phyloP scores from a whole-genome alignment of 2,888 invertebrate species.

The Morpho deidamia region DNA sequence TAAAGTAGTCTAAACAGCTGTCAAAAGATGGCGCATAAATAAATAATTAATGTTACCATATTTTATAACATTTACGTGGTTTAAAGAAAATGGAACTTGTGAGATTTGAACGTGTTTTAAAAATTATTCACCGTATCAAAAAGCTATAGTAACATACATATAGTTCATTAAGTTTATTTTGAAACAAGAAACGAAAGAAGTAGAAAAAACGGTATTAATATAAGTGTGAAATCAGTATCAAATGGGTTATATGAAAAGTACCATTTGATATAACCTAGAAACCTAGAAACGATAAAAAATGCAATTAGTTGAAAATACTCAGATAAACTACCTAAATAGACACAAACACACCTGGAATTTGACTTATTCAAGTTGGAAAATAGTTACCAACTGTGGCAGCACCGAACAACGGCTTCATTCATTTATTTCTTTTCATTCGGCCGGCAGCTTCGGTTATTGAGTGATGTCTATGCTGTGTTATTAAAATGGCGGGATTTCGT shows the following conservation, averaged over 20 bases:
- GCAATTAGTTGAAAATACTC: too few relatives aligned
- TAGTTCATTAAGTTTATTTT: neutral
- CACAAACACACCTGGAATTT: neutral
- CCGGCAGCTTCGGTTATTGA: constrained; percentile 42
- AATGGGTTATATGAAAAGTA: too few relatives aligned
- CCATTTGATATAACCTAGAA: too few relatives aligned
- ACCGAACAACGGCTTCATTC: constrained; percentile 9
- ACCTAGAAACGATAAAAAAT: too few relatives aligned
- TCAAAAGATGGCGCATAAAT: neutral
- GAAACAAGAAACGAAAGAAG: neutral
- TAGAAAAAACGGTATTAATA: neutral
- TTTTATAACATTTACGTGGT: too few relatives aligned
- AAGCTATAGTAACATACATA: too few relatives aligned
- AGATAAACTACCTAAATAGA: too few relatives aligned
- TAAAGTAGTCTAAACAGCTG: neutral
- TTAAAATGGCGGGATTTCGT: constrained; percentile 67
- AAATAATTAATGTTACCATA: neutral
- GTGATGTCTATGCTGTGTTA: constrained; percentile 28
- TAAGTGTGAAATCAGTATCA: too few relatives aligned
- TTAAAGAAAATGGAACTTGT: too few relatives aligned
- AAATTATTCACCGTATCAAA: too few relatives aligned
- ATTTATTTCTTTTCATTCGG: constrained; percentile 50
- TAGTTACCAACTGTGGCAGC: constrained; percentile 9
- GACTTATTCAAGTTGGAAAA: constrained; percentile 18
- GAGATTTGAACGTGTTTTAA: too few relatives aligned